Percentiles rank a stretch among this genome's conserved stretches.
Conservation (phyloP, 2,797 vertebrate genomes). For the Hypotaenidia okinawae region DNA sequence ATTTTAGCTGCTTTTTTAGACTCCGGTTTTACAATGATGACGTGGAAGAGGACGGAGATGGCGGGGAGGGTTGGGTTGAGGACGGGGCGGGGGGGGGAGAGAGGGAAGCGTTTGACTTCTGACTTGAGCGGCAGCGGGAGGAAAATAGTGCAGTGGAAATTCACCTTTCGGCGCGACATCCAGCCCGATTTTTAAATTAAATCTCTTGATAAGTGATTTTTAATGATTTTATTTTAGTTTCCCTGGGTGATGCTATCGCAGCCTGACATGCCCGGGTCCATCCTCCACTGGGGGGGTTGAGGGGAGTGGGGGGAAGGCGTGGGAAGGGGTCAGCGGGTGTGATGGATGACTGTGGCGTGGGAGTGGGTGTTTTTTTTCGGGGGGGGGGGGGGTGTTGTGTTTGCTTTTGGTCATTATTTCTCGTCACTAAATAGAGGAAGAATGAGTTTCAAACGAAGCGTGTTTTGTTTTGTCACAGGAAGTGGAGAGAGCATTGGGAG, state of each 20-base stretch:
- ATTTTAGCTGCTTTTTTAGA: neutral
- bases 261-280: neutral
- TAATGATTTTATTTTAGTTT: neutral
- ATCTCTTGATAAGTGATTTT: neutral
- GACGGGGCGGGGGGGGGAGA: rapidly evolving
- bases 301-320: neutral
- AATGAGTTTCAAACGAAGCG: conserved; percentile 20
- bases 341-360: neutral
- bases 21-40: neutral
- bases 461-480: conserved; percentile 63
- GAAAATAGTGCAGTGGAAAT: conserved; percentile 11
- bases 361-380: neutral
- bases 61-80: too few species aligned
- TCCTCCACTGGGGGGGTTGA: neutral
- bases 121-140: neutral
- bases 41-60: neutral
- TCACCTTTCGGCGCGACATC: neutral
- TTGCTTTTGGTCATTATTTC: conserved; percentile 12
- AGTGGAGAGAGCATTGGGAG: conserved; percentile 55
- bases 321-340: neutral
- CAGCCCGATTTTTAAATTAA: neutral
- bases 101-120: neutral
- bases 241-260: neutral
- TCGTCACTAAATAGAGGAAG: conserved; percentile 46
- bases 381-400: neutral